Evolutionary conservation across 1,140 invertebrate species (phyloP).

Genomic region (Scylla paramamosain): DNA sequence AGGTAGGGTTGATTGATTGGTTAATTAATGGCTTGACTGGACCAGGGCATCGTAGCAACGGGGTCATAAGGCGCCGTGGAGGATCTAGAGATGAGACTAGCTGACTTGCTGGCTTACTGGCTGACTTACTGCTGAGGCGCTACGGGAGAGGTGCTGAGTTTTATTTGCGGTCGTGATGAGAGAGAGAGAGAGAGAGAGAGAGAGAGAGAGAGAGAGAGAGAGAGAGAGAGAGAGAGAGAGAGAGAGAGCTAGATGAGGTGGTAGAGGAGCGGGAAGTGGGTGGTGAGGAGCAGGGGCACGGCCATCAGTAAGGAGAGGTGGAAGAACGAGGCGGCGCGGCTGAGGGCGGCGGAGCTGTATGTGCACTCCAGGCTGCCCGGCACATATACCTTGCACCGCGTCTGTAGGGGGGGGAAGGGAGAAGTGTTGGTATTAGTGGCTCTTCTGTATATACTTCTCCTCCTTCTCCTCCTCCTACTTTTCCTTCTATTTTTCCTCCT

Average conservation of each 20-base stretch:
- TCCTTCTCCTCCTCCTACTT: no score
- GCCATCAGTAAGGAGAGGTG: constrained; percentile 50
- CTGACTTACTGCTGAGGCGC: not conserved
- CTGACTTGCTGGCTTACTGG: no score
- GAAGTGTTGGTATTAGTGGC: not conserved
- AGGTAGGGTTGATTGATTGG: no score
- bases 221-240: constrained; percentile 30
- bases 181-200: constrained; percentile 37
- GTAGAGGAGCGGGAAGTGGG: not conserved
- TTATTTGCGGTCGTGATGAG: not conserved
- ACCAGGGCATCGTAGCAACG: no score
- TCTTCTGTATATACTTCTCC: not conserved
- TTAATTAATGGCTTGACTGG: no score
- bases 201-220: constrained; percentile 28
- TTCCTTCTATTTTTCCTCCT: no score
- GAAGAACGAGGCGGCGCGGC: constrained; percentile 26
- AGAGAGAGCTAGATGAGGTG: not conserved
- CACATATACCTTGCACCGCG: constrained; percentile 63
- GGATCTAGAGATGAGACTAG: no score
- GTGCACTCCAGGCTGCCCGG: constrained; percentile 67
- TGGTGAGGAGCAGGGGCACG: constrained; percentile 5
- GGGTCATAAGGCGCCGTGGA: no score
- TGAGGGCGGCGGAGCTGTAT: constrained; percentile 54
- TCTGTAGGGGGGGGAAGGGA: constrained; percentile 26
- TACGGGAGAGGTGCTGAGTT: not conserved